Base-by-base conservation (phyloP, 2,113 vertebrate species). In the Callipepla californica region DNA sequence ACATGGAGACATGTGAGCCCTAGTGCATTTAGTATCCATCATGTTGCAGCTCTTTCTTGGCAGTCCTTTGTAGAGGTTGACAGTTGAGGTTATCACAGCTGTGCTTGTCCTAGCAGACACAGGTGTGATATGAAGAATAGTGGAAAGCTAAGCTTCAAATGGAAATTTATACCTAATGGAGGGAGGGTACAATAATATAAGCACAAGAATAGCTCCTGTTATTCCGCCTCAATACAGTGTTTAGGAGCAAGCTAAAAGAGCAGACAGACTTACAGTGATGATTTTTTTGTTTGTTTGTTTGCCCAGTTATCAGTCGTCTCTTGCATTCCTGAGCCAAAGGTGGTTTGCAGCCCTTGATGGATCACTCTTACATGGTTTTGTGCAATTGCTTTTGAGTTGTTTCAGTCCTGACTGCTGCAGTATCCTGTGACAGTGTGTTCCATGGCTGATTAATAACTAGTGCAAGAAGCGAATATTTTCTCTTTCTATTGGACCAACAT, bases 21-120 rank as follows among this genome's bases (percentile, higher is more conserved):
- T 42, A 40, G n/a, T 0, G 0, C 25, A 38, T 51, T 32, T n/a
- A 23, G 2, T 25, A 14, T 38, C 45, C 2, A 1, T 48, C 8
- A 25, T 50, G 66, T 82, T 4, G 9, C 53, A 30, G 12, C n/a
- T 62, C 1, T 85, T 65, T 74, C 9, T 68, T 67, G 21, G 12
- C 65, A 70, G 16, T 6, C 30, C 25, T 67, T 90, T 1, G 2
- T 18, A 65, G 47, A 40, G 26, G 9, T 53, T 53, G 30, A 19
- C 40, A 72, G 23, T 23, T 63, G 34, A 34, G 36, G 34, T 75
- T 84, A 34, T 81, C 6, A 1, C n/a, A 45, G 28, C 16, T 76
- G 4, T 40, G 42, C 45, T 59, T 70, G 50, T 36, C 62, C 21
- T 25, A 66, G 34, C 42, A 76, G 75, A 87, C 13, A 63, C 11